phyloP scores from a whole-genome alignment of 2,888 invertebrate species.

The Tipula confusa region DNA sequence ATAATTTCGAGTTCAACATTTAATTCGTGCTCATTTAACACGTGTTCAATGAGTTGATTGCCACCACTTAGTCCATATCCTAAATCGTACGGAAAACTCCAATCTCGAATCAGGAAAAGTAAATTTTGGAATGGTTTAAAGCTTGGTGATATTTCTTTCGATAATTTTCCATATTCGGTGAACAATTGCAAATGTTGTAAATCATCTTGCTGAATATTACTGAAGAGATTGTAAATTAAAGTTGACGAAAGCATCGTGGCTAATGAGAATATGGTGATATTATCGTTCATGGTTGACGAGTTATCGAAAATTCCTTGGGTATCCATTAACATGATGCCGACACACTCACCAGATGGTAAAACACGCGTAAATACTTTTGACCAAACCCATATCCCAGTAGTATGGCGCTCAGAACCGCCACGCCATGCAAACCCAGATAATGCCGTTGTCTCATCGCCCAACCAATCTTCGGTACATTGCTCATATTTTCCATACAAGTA shows the following conservation, averaged over 20 bases:
- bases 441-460: slow-evolving; percentile 31
- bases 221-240: slow-evolving; percentile 32
- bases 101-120: slow-evolving; percentile 33
- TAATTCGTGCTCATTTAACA: background rate
- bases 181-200: slow-evolving; percentile 33
- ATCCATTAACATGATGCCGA: slow-evolving; percentile 33
- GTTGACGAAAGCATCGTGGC: slow-evolving; percentile 33
- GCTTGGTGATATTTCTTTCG: background rate
- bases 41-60: background rate
- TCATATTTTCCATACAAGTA: background rate
- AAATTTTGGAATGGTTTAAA: slow-evolving; percentile 33
- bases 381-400: slow-evolving; percentile 33
- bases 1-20: background rate
- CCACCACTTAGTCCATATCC: background rate
- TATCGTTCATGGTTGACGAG: slow-evolving; percentile 29
- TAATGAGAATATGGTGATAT: slow-evolving; percentile 33
- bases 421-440: slow-evolving; percentile 33
- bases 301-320: slow-evolving; percentile 34
- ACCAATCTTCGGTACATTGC: slow-evolving; percentile 27
- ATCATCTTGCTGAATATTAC: slow-evolving; percentile 33
- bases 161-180: slow-evolving; percentile 32
- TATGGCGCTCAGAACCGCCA: slow-evolving; percentile 31
- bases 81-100: slow-evolving; percentile 30
- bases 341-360: slow-evolving; percentile 28
- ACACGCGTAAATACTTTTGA: slow-evolving; percentile 32